Evolutionary conservation across 2,888 invertebrate species (phyloP).

Genomic region (Gisinianus flammeolus): DNA sequence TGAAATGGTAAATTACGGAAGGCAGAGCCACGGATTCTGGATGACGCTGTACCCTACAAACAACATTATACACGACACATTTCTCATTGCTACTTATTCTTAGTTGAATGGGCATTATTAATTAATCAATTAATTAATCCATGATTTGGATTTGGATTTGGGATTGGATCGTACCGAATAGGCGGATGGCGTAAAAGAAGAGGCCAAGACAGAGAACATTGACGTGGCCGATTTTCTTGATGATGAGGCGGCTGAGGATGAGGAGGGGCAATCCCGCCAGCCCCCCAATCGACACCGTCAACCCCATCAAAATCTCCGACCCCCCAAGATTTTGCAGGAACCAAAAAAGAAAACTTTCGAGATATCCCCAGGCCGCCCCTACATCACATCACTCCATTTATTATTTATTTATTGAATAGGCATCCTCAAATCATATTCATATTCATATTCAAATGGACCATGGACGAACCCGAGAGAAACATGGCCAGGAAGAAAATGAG

Average conservation of each 20-base stretch:
- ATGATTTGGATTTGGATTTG: too few species aligned
- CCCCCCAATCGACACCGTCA: slow-evolving; percentile 78
- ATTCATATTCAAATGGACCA: slow-evolving; percentile 3
- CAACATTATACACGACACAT: too few species aligned
- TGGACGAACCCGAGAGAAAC: slow-evolving; percentile 71
- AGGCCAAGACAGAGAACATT: slow-evolving; percentile 79
- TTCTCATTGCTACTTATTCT: too few species aligned
- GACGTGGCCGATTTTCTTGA: slow-evolving; percentile 74
- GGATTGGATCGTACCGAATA: slow-evolving; percentile 66
- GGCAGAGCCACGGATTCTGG: slow-evolving; percentile 48
- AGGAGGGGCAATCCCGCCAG: slow-evolving; percentile 76
- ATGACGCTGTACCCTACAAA: slow-evolving; percentile 46
- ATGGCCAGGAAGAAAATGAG: slow-evolving; percentile 75
- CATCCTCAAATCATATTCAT: too few species aligned
- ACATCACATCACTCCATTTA: slow-evolving; percentile 52
- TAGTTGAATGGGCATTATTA: too few species aligned
- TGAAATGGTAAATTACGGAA: too few species aligned
- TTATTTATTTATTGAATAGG: too few species aligned
- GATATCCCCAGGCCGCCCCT: slow-evolving; percentile 81
- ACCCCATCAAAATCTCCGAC: slow-evolving; percentile 75
- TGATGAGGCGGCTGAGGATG: slow-evolving; percentile 76
- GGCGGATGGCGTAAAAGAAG: slow-evolving; percentile 74
- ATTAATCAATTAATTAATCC: too few species aligned
- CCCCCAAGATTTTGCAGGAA: slow-evolving; percentile 71
- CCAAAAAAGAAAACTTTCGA: slow-evolving; percentile 82